Percentiles rank a stretch among this genome's conserved stretches.
Evolutionary conservation across 2,797 vertebrate genomes (phyloP).

Genomic region (Anguilla anguilla): DNA sequence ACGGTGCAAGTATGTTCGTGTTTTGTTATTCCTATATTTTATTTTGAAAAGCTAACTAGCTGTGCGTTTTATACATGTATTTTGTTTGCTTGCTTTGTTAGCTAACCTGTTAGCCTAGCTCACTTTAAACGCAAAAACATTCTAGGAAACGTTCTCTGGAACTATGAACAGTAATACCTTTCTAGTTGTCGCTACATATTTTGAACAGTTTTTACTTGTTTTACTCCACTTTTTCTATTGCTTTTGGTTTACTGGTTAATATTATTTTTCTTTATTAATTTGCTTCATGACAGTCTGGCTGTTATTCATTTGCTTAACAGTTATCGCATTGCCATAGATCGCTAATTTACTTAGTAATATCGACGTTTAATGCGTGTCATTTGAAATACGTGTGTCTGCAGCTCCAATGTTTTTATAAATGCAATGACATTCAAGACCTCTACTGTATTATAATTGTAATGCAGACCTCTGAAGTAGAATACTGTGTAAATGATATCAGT

Average conservation of each 20-base stretch:
- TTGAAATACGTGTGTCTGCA: no score
- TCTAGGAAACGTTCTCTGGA: neutral
- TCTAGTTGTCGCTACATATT: neutral
- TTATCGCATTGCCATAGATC: no score
- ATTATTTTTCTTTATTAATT: neutral
- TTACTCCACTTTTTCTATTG: neutral
- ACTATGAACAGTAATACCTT: neutral
- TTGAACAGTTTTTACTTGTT: neutral
- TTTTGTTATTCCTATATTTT: neutral
- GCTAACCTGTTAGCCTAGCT: neutral
- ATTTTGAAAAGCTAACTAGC: neutral
- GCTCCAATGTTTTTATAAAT: no score
- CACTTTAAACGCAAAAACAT: neutral
- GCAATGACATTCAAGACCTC: no score
- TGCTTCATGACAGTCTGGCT: constrained; percentile 34
- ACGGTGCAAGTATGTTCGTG: neutral
- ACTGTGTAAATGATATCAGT: no score
- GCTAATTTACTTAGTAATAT: no score
- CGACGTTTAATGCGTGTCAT: no score
- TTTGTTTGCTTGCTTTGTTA: neutral
- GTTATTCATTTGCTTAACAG: constrained; percentile 9
- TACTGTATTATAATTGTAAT: no score
- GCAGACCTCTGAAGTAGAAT: no score
- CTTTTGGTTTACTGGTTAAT: neutral
- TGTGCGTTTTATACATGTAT: neutral